A percentile compares a stretch with the other conserved stretches of the same genome.
Evolutionary conservation across 2,888 invertebrate genomes (phyloP).

Genomic region (Sphaerophoria rueppellii): DNA sequence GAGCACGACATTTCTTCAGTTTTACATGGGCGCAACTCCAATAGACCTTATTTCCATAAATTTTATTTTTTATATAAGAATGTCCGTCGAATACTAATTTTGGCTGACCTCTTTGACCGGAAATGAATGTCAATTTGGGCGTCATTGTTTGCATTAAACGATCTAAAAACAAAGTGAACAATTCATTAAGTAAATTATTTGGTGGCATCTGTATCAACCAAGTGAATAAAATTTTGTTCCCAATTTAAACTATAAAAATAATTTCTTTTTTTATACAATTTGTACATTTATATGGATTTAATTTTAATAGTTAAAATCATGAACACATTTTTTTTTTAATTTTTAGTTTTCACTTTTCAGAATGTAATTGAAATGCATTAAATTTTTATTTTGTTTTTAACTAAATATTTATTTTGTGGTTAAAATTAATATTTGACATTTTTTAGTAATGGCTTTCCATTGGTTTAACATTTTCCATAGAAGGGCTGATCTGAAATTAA

Average conservation of each 20-base stretch:
- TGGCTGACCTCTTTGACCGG: conserved; percentile 77
- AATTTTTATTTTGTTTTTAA: no score
- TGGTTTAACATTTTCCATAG: not conserved
- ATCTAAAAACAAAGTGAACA: conserved; percentile 36
- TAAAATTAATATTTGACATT: not conserved
- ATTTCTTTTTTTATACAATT: no score
- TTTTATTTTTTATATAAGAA: conserved; percentile 77
- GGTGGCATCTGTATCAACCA: not conserved
- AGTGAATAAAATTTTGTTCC: no score
- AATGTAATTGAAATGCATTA: no score
- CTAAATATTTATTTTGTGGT: no score
- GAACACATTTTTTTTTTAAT: no score
- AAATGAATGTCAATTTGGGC: conserved; percentile 68
- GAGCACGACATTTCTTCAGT: conserved; percentile 76
- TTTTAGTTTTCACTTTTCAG: no score
- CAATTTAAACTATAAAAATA: no score
- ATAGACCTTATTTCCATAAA: conserved; percentile 75
- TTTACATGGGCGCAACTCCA: conserved; percentile 77
- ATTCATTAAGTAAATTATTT: conserved; percentile 1
- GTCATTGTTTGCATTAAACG: not conserved
- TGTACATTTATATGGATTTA: no score
- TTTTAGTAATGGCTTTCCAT: not conserved
- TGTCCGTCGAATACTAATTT: conserved; percentile 77
- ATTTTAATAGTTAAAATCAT: no score
- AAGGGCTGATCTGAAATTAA: not conserved